Conservation (phyloP, 2,113 vertebrate species). For the Eptatretus burgeri region DNA sequence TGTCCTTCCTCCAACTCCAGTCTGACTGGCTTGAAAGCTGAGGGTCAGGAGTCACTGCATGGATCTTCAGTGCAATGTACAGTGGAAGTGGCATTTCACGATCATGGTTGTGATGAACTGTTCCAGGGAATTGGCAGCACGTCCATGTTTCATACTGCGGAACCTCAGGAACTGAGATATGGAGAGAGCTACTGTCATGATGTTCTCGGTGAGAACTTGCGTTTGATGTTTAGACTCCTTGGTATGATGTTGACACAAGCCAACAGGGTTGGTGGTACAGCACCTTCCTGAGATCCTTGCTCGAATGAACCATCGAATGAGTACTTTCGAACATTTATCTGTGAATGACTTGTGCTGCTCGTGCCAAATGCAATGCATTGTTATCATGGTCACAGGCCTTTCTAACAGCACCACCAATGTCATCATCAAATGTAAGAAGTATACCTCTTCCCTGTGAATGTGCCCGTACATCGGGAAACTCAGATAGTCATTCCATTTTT, state of each 20-base stretch:
- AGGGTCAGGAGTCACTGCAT: too few relatives aligned
- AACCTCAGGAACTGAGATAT: too few relatives aligned
- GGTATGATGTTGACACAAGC: too few relatives aligned
- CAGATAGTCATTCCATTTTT: not conserved
- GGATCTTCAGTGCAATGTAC: not conserved
- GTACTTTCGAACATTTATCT: not conserved
- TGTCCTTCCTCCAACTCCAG: too few relatives aligned
- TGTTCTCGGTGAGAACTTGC: not conserved
- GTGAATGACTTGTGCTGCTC: conserved; percentile 4
- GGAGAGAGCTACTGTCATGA: not conserved
- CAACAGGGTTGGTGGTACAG: too few relatives aligned
- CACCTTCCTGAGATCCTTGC: too few relatives aligned
- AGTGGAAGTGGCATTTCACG: not conserved
- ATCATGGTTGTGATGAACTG: conserved; percentile 1
- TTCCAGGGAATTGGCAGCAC: conserved; percentile 1
- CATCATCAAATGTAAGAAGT: conserved; percentile 5
- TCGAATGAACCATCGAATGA: too few relatives aligned
- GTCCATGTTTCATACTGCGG: not conserved
- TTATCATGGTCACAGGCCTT: conserved; percentile 3
- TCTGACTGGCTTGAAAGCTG: too few relatives aligned
- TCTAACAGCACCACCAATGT: conserved; percentile 5
- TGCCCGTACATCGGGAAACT: not conserved
- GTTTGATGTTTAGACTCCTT: not conserved
- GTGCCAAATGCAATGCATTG: conserved; percentile 3
- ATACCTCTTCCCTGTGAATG: conserved; percentile 5